Conservation (phyloP, 2,113 vertebrate species). For the Gobius niger region DNA sequence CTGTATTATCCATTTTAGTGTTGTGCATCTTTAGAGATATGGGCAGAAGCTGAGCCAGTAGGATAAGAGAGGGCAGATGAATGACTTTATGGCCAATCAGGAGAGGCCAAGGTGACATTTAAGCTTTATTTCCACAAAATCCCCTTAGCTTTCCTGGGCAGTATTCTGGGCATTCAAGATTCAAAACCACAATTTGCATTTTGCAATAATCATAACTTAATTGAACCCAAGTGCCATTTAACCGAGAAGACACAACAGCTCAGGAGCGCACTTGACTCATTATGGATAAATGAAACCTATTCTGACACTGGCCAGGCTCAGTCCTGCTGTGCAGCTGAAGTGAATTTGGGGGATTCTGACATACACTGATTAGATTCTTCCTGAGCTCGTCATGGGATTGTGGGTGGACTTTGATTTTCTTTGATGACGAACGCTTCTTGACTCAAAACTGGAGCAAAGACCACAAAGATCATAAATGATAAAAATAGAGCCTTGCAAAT, state of each 20-base stretch:
- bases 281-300: conserved; percentile 14
- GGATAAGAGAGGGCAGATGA: too few species aligned
- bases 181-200: conserved; percentile 24
- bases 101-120: too few species aligned
- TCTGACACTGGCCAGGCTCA: neutral
- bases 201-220: conserved; percentile 15
- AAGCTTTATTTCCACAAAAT: too few species aligned
- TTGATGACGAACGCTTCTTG: neutral
- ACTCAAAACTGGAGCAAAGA: neutral
- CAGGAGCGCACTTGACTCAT: conserved; percentile 1
- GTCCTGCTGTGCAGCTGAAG: neutral
- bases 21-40: too few species aligned
- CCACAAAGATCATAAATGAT: neutral
- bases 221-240: conserved; percentile 8
- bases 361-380: neutral
- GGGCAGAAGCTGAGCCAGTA: too few species aligned
- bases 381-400: neutral
- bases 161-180: neutral
- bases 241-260: neutral
- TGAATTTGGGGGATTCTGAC: neutral
- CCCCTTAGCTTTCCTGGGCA: too few species aligned
- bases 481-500: neutral
- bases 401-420: neutral
- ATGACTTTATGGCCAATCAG: too few species aligned
- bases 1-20: too few species aligned